phyloP scores from a whole-genome alignment of 2,113 vertebrate species.

The Cololabis saira region DNA sequence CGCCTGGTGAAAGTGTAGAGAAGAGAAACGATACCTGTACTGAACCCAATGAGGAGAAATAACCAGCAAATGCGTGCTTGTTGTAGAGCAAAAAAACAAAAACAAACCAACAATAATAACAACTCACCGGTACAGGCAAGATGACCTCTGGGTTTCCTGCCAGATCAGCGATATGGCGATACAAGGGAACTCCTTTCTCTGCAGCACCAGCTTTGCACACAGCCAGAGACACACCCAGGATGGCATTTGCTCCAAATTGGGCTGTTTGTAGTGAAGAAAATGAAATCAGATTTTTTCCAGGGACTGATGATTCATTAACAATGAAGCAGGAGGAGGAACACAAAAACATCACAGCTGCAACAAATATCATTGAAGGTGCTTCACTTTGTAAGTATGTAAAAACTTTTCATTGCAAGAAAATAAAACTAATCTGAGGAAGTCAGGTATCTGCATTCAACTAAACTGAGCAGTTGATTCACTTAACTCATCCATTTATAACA shows the following conservation, averaged over 20 bases:
- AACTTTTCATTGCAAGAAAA: too few relatives aligned
- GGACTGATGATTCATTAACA: background rate
- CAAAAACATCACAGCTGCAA: background rate
- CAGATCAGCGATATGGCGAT: constrained; percentile 94
- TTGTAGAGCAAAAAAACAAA: background rate
- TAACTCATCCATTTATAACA: too few relatives aligned
- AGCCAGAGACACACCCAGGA: constrained; percentile 94
- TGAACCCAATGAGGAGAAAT: background rate
- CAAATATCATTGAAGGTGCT: too few relatives aligned
- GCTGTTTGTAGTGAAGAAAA: constrained; percentile 75
- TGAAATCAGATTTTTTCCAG: background rate
- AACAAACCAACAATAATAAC: too few relatives aligned
- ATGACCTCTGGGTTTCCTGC: constrained; percentile 92
- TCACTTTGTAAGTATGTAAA: too few relatives aligned
- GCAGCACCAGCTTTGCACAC: constrained; percentile 98
- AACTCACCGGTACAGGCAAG: constrained; percentile 92
- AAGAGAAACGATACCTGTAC: background rate
- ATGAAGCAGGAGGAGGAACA: background rate
- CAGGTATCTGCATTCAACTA: too few relatives aligned
- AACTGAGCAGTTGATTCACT: too few relatives aligned
- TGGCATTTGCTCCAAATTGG: constrained; percentile 95
- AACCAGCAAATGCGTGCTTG: background rate
- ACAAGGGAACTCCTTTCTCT: constrained; percentile 94
- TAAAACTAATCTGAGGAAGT: too few relatives aligned
- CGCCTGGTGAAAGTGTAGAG: constrained; percentile 78